These are phyloP conservation scores for Lithophane socia DNA, from an alignment of 2,888 invertebrate species.

Conservation along the genomic window DNA sequence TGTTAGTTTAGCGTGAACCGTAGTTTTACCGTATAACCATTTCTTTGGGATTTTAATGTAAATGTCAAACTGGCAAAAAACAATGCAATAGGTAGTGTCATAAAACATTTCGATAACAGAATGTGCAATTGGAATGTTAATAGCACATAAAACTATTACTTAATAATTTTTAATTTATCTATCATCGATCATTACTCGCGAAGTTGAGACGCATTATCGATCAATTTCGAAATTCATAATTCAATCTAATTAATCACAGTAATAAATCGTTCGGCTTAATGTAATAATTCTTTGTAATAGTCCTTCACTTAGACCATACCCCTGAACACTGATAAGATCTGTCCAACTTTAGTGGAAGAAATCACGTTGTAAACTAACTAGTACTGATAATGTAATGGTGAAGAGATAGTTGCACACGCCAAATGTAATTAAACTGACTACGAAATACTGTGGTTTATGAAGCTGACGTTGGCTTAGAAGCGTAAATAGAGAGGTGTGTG, in stretches of 20 bases:
- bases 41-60: background rate
- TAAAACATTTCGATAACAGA: background rate
- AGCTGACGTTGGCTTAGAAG: background rate
- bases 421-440: constrained; percentile 48
- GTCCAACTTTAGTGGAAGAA: constrained; percentile 66
- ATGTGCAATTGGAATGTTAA: constrained; percentile 27
- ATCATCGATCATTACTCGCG: constrained; percentile 18
- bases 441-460: constrained; percentile 41
- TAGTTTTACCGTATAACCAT: background rate
- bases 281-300: constrained; percentile 5
- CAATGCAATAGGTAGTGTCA: background rate
- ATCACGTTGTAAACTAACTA: constrained; percentile 59
- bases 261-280: constrained; percentile 16
- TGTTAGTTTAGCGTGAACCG: background rate
- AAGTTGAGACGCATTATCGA: constrained; percentile 24
- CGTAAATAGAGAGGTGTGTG: constrained; percentile 18
- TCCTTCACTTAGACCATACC: constrained; percentile 40
- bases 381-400: constrained; percentile 37
- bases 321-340: constrained; percentile 60
- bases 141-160: constrained; percentile 5
- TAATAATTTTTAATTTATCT: background rate
- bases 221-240: constrained; percentile 31
- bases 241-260: constrained; percentile 36
- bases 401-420: constrained; percentile 53
- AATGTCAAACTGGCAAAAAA: background rate